Conservation (phyloP, 2,888 invertebrate species). For the Fissipunctia ypsillon region DNA sequence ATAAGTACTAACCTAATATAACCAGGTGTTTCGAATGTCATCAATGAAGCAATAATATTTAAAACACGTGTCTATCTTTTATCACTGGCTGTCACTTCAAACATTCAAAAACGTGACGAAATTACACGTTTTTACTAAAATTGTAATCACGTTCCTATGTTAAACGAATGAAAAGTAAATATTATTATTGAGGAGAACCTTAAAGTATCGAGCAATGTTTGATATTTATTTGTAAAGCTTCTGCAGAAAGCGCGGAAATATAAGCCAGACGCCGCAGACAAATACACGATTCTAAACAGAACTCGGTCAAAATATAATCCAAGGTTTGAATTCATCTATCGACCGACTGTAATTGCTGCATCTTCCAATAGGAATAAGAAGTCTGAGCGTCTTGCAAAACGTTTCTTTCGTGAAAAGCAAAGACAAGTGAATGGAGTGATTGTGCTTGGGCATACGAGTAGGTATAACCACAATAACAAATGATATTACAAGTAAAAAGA, state of each 20-base stretch:
- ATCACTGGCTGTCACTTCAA: slow-evolving; percentile 13
- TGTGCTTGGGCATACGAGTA: too few species aligned
- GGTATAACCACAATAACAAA: too few species aligned
- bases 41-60: slow-evolving; percentile 26
- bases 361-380: neutral
- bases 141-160: slow-evolving; percentile 6
- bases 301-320: slow-evolving; percentile 1
- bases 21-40: slow-evolving; percentile 30
- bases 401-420: neutral
- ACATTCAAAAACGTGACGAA: slow-evolving; percentile 31
- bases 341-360: neutral
- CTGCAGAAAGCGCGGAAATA: slow-evolving; percentile 40
- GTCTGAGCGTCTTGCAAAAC: neutral
- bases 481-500: too few species aligned
- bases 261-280: slow-evolving; percentile 39
- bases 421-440: neutral
- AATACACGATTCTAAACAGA: slow-evolving; percentile 37
- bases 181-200: slow-evolving; percentile 27
- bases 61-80: slow-evolving; percentile 39
- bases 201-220: slow-evolving; percentile 23
- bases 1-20: neutral
- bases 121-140: slow-evolving; percentile 29
- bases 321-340: slow-evolving; percentile 10
- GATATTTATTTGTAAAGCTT: slow-evolving; percentile 36
- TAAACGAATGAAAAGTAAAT: slow-evolving; percentile 35